Percentiles rank a stretch among this genome's conserved stretches.
These are phyloP conservation scores for Acrocyrtus sp. DNA, from an alignment of 2,888 invertebrate genomes.

Conservation along the genomic window DNA sequence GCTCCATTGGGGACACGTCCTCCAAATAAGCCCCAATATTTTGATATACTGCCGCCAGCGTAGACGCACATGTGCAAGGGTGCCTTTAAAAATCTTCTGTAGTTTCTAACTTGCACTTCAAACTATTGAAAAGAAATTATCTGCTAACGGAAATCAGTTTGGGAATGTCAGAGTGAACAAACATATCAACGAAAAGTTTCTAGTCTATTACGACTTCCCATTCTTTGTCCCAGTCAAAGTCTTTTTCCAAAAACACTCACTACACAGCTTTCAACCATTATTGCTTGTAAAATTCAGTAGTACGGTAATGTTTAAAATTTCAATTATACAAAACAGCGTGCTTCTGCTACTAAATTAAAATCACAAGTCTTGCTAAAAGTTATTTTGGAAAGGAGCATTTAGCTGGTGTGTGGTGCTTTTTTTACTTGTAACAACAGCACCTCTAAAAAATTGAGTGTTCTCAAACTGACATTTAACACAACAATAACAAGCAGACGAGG, in stretches of 20 bases:
- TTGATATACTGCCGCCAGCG: slow-evolving; percentile 36
- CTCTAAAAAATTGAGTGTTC: too few relatives aligned
- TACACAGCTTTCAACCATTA: background rate
- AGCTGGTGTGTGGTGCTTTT: too few relatives aligned
- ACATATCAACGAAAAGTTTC: background rate
- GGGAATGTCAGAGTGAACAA: background rate
- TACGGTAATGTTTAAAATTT: too few relatives aligned
- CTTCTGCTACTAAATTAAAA: too few relatives aligned
- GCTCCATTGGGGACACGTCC: slow-evolving; percentile 53
- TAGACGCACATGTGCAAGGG: slow-evolving; percentile 36
- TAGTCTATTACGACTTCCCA: background rate
- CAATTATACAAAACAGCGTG: background rate
- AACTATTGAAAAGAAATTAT: background rate
- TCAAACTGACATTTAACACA: too few relatives aligned
- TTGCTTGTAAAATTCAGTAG: background rate
- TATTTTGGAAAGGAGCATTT: too few relatives aligned
- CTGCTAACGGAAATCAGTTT: background rate
- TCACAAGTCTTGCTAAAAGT: too few relatives aligned
- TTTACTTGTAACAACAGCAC: too few relatives aligned
- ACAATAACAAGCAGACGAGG: background rate
- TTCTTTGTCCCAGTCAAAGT: background rate
- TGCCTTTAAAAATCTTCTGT: background rate
- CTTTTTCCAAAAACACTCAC: background rate
- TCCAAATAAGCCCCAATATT: slow-evolving; percentile 45
- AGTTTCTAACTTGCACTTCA: background rate